Evolutionary conservation across 92 coral and sea anemone genomes (phyloP).

Genomic region (Zoanthus sansibaricus): DNA sequence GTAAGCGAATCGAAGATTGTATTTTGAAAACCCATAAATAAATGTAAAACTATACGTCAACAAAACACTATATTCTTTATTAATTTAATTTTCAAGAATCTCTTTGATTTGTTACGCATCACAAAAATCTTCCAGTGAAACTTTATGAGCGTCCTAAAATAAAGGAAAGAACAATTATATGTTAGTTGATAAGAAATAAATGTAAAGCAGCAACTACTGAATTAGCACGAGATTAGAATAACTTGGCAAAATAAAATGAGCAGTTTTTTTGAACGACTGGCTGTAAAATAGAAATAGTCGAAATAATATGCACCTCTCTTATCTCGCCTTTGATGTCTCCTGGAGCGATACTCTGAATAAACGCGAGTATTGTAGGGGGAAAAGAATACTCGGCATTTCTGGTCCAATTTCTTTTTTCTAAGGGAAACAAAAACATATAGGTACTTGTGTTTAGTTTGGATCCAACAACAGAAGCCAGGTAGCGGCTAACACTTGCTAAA

Average conservation of each 20-base stretch:
- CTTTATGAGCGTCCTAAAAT: no score
- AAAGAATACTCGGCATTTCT: background rate
- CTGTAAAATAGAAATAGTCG: background rate
- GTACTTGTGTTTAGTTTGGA: no score
- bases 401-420: constrained; percentile 6
- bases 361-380: background rate
- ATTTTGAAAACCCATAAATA: constrained; percentile 1
- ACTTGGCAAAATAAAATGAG: background rate
- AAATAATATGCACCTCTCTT: no score
- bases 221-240: background rate
- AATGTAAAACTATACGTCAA: no score
- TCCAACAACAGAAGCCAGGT: no score
- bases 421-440: background rate
- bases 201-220: constrained; percentile 4
- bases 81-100: no score
- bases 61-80: no score
- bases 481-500: no score
- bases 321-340: constrained; percentile 14
- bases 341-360: background rate
- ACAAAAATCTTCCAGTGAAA: no score
- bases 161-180: no score
- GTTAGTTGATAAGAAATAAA: background rate
- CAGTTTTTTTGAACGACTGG: background rate
- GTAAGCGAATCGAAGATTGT: no score
- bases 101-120: no score